Base-by-base conservation (phyloP, 2,888 invertebrate genomes). In the Lasioglossum oenotherae region DNA sequence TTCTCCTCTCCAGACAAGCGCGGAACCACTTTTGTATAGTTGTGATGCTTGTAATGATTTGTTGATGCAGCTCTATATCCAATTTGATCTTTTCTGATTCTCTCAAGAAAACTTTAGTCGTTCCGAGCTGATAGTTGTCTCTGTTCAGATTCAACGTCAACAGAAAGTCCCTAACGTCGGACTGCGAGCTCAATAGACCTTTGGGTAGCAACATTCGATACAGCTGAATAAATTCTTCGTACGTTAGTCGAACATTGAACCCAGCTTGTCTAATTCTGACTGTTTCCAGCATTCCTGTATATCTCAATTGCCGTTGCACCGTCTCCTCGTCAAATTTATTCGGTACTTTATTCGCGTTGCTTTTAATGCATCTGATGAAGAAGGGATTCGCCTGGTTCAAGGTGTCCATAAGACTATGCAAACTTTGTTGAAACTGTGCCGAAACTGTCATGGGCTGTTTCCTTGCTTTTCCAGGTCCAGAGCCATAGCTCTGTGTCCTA, bases 201-300 rank as follows among this genome's bases (percentile, higher is more conserved):
- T 98, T 98, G 0, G 98, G 98, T 91, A 99, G 95, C 84, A 99
- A 95, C 95, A 99, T 99, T 93, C 99, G 96, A 95, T 99, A 99
- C 82, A 98, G 96, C 93, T 98, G 98, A 87, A 98, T 98, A 95
- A 99, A 99, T 95, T 99, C 99, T 94, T 99, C 98, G 95, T 99
- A 99, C 0, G 98, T 98, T 57, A 99, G 96, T 57, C 99, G 96
- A 86, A 99, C 99, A 95, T 99, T 99, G 96, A 99, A 99, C 2
- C 99, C 99, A 2, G 99, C 99, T 94, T 99, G 98, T 76, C 99
- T 96, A 88, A 99, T 99, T 91, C 99, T 96, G 23, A 99, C 99
- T 0, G 99, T 99, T 94, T 99, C 99, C 92, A 99, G 94, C 99
- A 99, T 99, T 86, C 99, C 99, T 0, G 99, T 99, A 95, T 99